These are phyloP conservation scores for Porites australiensis DNA, from an alignment of 64 coral and sea anemone species.

Conservation along the genomic window DNA sequence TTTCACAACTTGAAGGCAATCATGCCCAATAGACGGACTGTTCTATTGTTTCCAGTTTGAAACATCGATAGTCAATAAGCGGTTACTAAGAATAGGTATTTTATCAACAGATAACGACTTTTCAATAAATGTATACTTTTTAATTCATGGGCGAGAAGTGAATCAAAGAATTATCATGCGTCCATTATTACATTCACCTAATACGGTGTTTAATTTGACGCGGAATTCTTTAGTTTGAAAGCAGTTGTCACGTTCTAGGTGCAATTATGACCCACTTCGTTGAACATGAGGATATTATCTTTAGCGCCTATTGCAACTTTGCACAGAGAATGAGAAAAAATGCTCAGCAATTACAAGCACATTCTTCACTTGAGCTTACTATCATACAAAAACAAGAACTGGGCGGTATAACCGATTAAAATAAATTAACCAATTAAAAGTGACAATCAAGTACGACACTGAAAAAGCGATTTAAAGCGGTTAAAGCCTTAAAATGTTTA, in stretches of 20 bases:
- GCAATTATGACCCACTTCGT: background rate
- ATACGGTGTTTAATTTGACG: background rate
- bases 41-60: background rate
- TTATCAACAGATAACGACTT: background rate
- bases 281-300: background rate
- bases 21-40: constrained; percentile 9
- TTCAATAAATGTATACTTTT: background rate
- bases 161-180: constrained; percentile 3
- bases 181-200: background rate
- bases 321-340: background rate
- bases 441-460: constrained; percentile 38
- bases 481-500: background rate
- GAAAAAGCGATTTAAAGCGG: background rate
- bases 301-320: background rate
- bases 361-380: constrained; percentile 20
- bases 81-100: background rate
- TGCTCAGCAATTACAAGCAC: background rate
- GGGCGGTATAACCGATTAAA: background rate
- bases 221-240: background rate
- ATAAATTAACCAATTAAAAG: constrained; percentile 41
- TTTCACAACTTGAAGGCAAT: constrained; percentile 8
- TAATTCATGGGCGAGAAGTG: background rate
- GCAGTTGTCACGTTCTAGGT: constrained; percentile 2
- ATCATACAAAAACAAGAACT: constrained; percentile 15
- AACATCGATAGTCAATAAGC: background rate